phyloP scores from a whole-genome alignment of 2,888 invertebrate species.

The Corbicula japonica region DNA sequence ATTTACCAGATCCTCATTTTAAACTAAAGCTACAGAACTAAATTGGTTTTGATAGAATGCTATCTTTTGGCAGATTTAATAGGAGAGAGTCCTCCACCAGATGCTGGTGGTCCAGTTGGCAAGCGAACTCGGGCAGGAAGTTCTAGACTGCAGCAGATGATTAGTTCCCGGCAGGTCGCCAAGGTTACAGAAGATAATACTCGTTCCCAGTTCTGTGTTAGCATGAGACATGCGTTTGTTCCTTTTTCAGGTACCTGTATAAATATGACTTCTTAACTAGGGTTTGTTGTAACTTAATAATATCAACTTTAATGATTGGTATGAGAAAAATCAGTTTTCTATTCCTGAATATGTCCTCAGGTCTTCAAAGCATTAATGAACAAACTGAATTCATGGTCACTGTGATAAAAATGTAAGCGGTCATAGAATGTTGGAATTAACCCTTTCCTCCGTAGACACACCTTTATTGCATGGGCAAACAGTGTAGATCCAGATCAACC shows the following conservation, averaged over 20 bases:
- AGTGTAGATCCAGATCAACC: no score
- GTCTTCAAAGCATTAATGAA: no score
- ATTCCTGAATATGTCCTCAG: no score
- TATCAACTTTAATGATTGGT: neutral
- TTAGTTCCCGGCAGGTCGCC: constrained; percentile 59
- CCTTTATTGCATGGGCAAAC: no score
- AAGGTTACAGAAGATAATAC: constrained; percentile 55
- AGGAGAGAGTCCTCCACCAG: constrained; percentile 76
- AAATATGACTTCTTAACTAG: neutral
- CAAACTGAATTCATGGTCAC: no score
- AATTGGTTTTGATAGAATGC: no score
- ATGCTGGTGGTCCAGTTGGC: constrained; percentile 2
- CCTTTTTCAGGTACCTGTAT: constrained; percentile 83
- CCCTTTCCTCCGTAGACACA: no score
- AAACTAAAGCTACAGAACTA: no score
- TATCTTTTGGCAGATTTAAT: constrained; percentile 76
- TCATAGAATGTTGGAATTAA: no score
- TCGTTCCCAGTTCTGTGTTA: constrained; percentile 76
- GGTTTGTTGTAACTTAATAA: no score
- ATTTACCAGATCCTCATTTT: no score
- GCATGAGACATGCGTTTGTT: constrained; percentile 86
- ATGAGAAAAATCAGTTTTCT: neutral
- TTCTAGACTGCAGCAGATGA: constrained; percentile 63
- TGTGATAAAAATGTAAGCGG: no score
- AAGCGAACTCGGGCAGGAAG: constrained; percentile 56